Evolutionary conservation across 2,113 vertebrate species (phyloP), one percentile per base, ranked within the genome.

Genomic region (Phylloscopus trochiloides): DNA sequence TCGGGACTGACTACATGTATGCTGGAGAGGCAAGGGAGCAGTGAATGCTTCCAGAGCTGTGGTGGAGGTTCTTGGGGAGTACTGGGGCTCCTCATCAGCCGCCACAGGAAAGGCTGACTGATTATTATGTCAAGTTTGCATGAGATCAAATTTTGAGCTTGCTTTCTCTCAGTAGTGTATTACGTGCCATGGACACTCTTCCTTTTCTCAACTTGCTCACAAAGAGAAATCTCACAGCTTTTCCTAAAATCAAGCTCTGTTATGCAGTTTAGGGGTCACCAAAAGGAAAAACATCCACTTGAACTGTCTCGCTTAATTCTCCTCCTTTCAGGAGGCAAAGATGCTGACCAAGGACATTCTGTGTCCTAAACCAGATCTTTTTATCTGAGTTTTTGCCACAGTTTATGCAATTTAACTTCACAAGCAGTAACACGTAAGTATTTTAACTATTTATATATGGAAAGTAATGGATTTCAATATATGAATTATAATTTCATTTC

Each of bases 21-120:
- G 22, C 24, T 12, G 9, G 19, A 24, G 31, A 63, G 51, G 26
- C 38, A 58, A 47, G 32, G 26, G 47, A 88, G 31, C 12, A 70
- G 9, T 4, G 4, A 25, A 3, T 31, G 9, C 14, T 68, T 4
- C 1, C 34, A 57, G 62, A 62, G 5, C 32, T 0, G 0, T 36
- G 17, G 2, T 48, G 32, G 9, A 45, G 17, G 15, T 43, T 80
- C 26, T 17, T 43, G 19, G 18, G 10, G 8, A n/a, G 12, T 36
- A 3, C 51, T 54, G 63, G 40, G 24, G 15, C 20, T 73, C 38
- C 18, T 32, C 42, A 16, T 6, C 0, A 5, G 20, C 5, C 15
- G 10, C 12, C 1, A 0, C 15, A 63, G 29, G 19, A 45, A 51
- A 68, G 17, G 24, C 16, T 71, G 50, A 6, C 5, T 28, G 57